phyloP scores from a whole-genome alignment of 2,888 invertebrate genomes.

The Theodoxus fluviatilis region DNA sequence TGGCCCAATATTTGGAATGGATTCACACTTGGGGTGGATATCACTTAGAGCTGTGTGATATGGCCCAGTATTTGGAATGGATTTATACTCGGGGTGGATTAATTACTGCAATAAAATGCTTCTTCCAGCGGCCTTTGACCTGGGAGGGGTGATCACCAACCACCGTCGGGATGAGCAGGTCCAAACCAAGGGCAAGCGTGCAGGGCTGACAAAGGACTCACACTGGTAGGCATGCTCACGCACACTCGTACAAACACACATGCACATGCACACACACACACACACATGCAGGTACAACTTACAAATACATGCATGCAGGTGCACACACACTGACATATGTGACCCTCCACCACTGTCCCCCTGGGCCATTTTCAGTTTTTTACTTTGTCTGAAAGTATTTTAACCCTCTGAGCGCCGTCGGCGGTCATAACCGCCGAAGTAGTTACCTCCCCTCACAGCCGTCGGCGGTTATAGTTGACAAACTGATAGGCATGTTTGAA shows the following conservation, averaged over 20 bases:
- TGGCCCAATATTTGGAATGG: background rate
- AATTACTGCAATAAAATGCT: background rate
- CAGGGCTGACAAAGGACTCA: slow-evolving; percentile 68
- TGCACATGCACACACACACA: no score
- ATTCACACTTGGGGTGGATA: background rate
- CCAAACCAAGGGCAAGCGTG: slow-evolving; percentile 58
- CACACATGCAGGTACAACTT: no score
- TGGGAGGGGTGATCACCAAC: slow-evolving; percentile 89
- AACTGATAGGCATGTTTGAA: no score
- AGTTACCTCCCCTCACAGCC: no score
- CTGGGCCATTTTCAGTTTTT: no score
- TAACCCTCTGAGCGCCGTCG: no score
- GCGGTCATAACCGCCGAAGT: no score
- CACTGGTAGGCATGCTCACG: slow-evolving; percentile 66
- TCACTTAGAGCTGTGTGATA: background rate
- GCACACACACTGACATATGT: no score
- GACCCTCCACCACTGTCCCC: no score
- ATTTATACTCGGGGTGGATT: background rate
- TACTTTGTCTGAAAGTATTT: no score
- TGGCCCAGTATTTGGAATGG: background rate
- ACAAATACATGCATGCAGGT: no score
- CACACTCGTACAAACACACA: background rate
- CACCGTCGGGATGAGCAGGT: slow-evolving; percentile 79
- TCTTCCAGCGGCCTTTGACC: slow-evolving; percentile 77
- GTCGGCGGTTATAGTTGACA: no score